These are phyloP conservation scores for Guaruba guarouba DNA, from an alignment of 2,113 vertebrate genomes.

Conservation along the genomic window DNA sequence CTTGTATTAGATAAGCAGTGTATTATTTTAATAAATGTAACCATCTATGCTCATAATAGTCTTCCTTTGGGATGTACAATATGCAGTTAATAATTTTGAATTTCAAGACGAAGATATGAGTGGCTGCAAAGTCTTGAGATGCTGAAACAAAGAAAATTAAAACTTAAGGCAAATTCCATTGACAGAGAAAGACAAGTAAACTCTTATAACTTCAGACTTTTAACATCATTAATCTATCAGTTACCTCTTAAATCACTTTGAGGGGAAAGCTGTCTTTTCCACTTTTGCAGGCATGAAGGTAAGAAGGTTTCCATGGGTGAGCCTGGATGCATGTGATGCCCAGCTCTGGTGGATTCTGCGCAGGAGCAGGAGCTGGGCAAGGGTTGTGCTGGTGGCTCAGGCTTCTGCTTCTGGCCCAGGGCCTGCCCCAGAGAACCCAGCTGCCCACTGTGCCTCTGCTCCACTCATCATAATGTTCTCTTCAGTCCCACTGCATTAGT, in stretches of 20 bases:
- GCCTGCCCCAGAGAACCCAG: fast-evolving
- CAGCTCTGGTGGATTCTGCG: neutral
- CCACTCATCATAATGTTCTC: neutral
- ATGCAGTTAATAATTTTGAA: neutral
- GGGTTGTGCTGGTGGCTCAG: neutral
- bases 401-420: neutral
- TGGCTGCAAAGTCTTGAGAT: neutral
- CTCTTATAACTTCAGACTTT: neutral
- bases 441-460: neutral
- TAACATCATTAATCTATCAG: neutral
- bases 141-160: neutral
- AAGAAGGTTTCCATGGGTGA: neutral
- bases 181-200: neutral
- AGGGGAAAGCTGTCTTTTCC: neutral
- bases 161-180: neutral
- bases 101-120: neutral
- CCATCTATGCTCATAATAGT: neutral
- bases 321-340: too few relatives aligned
- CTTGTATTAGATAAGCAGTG: neutral
- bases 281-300: neutral
- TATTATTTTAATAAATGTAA: neutral
- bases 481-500: neutral
- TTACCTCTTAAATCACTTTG: neutral
- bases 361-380: neutral
- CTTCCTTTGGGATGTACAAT: neutral